These are phyloP conservation scores for Agelastica alni DNA, from an alignment of 2,888 invertebrate species.

Conservation along the genomic window DNA sequence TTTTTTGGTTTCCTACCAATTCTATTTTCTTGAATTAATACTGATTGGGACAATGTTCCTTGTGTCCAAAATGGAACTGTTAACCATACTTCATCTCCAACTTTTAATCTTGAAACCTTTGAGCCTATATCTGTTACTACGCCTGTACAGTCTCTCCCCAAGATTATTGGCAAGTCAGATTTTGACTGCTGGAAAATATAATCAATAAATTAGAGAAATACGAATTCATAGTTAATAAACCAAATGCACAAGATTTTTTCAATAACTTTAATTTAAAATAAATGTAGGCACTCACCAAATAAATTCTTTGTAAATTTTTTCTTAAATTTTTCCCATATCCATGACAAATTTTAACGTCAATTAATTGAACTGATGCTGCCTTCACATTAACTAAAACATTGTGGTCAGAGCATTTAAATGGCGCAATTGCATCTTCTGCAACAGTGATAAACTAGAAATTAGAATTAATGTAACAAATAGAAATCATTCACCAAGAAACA, in stretches of 20 bases:
- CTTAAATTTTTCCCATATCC: conserved; percentile 59
- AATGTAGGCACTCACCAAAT: conserved; percentile 24
- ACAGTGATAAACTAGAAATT: conserved; percentile 59
- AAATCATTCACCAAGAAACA: background rate
- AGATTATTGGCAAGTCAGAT: conserved; percentile 60
- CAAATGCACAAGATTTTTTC: no score
- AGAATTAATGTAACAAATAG: conserved; percentile 11
- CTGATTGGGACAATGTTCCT: conserved; percentile 63
- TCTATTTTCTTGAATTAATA: conserved; percentile 60
- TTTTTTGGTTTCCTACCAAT: conserved; percentile 61
- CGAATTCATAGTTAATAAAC: no score
- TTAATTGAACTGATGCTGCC: conserved; percentile 63
- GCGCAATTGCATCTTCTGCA: conserved; percentile 61
- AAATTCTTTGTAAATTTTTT: conserved; percentile 44
- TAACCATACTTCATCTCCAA: conserved; percentile 68
- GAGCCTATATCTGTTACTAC: conserved; percentile 65
- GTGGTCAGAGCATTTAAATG: conserved; percentile 59
- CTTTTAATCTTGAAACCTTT: conserved; percentile 62
- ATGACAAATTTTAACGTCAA: conserved; percentile 63
- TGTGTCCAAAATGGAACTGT: conserved; percentile 63
- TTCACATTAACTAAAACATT: conserved; percentile 66
- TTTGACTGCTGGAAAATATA: conserved; percentile 51
- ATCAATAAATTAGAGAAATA: no score
- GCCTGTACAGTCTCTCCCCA: conserved; percentile 68
- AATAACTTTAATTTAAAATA: no score